A percentile compares a stretch with the other conserved stretches of the same genome.
Evolutionary conservation across 2,888 invertebrate species (phyloP).

Genomic region (Microctonus aethiopoides): DNA sequence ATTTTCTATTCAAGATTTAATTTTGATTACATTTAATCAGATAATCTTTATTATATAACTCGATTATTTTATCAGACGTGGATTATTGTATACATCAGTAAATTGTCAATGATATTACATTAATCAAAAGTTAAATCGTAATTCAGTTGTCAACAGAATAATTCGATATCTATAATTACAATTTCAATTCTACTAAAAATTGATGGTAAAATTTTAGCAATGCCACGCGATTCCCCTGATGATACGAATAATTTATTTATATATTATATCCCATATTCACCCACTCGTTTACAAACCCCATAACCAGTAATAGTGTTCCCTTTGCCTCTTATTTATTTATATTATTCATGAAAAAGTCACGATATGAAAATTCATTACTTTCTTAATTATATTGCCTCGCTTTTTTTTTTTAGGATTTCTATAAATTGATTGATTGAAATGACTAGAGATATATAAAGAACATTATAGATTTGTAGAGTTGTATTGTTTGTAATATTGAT

Average conservation of each 20-base stretch:
- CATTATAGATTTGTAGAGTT: background rate
- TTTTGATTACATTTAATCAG: background rate
- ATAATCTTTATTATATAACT: background rate
- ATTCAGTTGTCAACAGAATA: background rate
- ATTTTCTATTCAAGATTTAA: background rate
- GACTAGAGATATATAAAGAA: background rate
- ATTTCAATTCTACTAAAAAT: background rate
- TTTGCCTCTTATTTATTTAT: background rate
- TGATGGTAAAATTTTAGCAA: background rate
- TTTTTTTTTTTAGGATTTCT: too few relatives aligned
- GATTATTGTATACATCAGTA: too few relatives aligned
- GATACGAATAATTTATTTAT: background rate
- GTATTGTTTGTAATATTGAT: slow-evolving; percentile 56
- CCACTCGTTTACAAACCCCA: background rate
- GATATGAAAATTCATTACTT: background rate
- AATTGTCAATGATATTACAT: background rate
- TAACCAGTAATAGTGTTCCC: background rate
- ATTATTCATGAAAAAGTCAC: background rate
- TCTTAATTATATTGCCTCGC: too few relatives aligned
- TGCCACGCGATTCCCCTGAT: background rate
- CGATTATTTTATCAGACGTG: background rate
- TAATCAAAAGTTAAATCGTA: background rate
- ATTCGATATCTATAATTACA: too few relatives aligned
- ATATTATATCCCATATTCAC: background rate
- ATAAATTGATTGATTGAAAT: background rate